Evolutionary conservation across 1,140 invertebrate species (phyloP), one percentile per base, ranked within the genome.

Genomic region (Steinernema feltiae): DNA sequence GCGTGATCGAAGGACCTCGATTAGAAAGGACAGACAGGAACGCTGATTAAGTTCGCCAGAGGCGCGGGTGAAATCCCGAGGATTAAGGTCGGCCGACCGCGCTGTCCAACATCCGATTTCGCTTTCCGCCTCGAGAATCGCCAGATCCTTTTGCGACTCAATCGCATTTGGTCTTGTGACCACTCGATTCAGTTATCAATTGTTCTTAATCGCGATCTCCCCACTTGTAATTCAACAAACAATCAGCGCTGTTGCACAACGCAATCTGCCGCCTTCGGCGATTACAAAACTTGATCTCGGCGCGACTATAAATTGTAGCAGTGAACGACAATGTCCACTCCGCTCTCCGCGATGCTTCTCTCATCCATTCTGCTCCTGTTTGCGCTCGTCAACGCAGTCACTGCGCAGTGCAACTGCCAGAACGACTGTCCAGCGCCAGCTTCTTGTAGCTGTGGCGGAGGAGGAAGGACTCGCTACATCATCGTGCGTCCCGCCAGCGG

Each of bases 381-480:
- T 21, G 53, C 24, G 53, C 24, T 63, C 7, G 3, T 27, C 3
- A 3, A 7, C 12, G 3, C 24, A n/a, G 53, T 63, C 7, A 17
- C 24, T 3, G 53, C 15, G 2, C 53, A 63, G 53, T 63, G 53
- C 53, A 63, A 63, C 53, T 63, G 53, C 24, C 7, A 3, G 24
- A 63, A 15, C 32, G 31, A 31, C 21, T 32, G 32, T 29, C 48
- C 63, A 3, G 29, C n/a, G 1, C 30, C 18, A 27, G 15, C 32
- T 53, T 73, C 17, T 70, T n/a, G 72, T 70, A n/a, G 72, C 41
- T 30, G 75, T 21, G 75, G 72, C 29, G n/a, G 15, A 15, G 35
- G 35, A 41, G 35, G 35, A 41, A 75, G 75, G 30, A 76, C 81
- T 30, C 82, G 78, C 48, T 82, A 82, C 63, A 80, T 82, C 41